These are phyloP conservation scores for Pipistrellus nathusii DNA, from an alignment of 2,797 vertebrate genomes.

Conservation along the genomic window DNA sequence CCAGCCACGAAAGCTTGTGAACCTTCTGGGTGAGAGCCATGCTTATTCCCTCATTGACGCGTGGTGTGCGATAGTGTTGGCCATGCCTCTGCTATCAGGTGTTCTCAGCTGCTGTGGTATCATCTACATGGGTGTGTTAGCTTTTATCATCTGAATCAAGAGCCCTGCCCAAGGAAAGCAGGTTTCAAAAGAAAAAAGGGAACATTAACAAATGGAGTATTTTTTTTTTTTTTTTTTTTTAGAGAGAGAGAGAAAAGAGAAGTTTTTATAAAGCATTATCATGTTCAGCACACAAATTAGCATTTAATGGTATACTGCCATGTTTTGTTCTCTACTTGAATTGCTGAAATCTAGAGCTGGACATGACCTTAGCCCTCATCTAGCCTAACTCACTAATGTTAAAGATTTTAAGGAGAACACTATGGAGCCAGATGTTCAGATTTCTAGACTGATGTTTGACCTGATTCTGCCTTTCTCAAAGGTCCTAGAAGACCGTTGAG, in stretches of 20 bases:
- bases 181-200: slow-evolving; percentile 1
- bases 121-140: not conserved
- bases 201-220: not conserved
- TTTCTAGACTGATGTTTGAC: not conserved
- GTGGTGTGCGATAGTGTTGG: not conserved
- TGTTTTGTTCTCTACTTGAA: slow-evolving; percentile 34
- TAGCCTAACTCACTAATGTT: slow-evolving; percentile 48
- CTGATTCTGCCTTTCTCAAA: not conserved
- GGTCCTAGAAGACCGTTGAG: not conserved
- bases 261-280: not conserved
- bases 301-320: slow-evolving; percentile 50
- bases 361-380: not conserved
- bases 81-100: not conserved
- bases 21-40: not conserved
- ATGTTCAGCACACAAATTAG: slow-evolving; percentile 13
- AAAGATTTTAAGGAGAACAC: slow-evolving; percentile 33
- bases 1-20: slow-evolving; percentile 14
- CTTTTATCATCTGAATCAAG: not conserved
- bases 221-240: not conserved
- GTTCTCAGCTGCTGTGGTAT: not conserved
- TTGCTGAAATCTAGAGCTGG: not conserved
- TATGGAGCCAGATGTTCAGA: slow-evolving; percentile 7
- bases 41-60: not conserved
- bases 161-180: not conserved
- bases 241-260: not conserved